A percentile compares a stretch with the other conserved stretches of the same genome.
Conservation (phyloP, 2,797 vertebrate species). For the Podarcis siculus region DNA sequence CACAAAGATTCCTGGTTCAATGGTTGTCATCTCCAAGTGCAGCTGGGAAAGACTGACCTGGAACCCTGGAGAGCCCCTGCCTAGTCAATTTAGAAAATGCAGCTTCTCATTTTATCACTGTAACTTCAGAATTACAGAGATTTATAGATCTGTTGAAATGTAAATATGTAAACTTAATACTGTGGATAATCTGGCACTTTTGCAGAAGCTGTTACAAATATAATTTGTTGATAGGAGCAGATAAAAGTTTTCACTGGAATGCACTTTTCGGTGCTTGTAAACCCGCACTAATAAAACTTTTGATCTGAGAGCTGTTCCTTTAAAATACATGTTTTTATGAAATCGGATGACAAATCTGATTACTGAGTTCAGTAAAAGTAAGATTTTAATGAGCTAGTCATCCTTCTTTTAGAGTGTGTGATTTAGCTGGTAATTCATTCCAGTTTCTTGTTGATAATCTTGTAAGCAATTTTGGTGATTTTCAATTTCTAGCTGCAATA, state of each 20-base stretch:
- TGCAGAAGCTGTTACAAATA: neutral
- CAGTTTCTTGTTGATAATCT: slow-evolving; percentile 47
- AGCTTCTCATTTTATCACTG: neutral
- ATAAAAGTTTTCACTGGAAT: slow-evolving; percentile 38
- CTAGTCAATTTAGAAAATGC: neutral
- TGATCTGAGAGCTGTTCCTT: slow-evolving; percentile 27
- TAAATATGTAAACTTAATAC: neutral
- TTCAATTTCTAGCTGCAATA: slow-evolving; percentile 28
- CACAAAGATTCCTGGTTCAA: neutral
- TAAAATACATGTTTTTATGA: slow-evolving; percentile 52
- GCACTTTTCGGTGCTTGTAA: slow-evolving; percentile 17
- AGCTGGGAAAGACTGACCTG: neutral
- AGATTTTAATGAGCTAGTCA: slow-evolving; percentile 52
- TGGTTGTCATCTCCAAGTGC: neutral
- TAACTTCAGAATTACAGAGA: neutral
- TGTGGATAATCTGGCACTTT: slow-evolving; percentile 18
- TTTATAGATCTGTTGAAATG: neutral
- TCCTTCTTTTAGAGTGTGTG: slow-evolving; percentile 40
- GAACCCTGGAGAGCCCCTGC: neutral
- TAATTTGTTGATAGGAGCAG: slow-evolving; percentile 38
- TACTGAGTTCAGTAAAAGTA: slow-evolving; percentile 49
- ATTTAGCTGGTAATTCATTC: slow-evolving; percentile 57
- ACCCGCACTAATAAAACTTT: neutral
- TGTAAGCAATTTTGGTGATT: slow-evolving; percentile 41
- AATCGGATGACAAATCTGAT: slow-evolving; percentile 45